Evolutionary conservation across 2,113 vertebrate species (phyloP).

Genomic region (Stegastes partitus): DNA sequence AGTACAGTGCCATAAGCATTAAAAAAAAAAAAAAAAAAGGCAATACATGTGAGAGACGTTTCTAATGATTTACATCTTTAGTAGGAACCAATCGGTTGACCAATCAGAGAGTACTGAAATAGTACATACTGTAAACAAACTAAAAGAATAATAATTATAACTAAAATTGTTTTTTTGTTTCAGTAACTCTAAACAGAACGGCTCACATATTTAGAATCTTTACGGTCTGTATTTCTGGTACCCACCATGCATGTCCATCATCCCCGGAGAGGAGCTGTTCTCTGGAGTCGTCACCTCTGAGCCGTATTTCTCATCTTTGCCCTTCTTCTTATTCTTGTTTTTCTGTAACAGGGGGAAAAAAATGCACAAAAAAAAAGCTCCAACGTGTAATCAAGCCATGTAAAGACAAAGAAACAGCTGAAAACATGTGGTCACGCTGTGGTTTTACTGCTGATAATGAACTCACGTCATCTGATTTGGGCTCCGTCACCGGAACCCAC

Average conservation of each 20-base stretch:
- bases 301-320: slow-evolving; percentile 96
- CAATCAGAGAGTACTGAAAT: no score
- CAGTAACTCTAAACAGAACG: no score
- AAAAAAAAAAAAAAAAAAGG: no score
- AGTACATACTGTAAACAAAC: no score
- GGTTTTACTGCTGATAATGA: neutral
- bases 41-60: no score
- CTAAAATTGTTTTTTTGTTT: no score
- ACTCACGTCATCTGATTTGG: slow-evolving; percentile 97
- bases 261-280: slow-evolving; percentile 97
- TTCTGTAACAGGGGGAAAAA: slow-evolving; percentile 84
- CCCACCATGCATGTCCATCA: slow-evolving; percentile 99
- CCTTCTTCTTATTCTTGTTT: slow-evolving; percentile 96
- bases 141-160: no score
- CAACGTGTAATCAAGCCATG: neutral
- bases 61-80: no score
- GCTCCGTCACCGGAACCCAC: slow-evolving; percentile 98
- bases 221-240: neutral
- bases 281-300: slow-evolving; percentile 96
- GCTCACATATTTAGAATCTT: neutral
- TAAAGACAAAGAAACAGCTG: neutral
- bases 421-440: no score
- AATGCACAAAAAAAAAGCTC: neutral
- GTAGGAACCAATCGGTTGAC: no score
- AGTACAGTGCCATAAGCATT: no score